phyloP scores from a whole-genome alignment of 2,888 invertebrate species.

The Pollenia angustigena region DNA sequence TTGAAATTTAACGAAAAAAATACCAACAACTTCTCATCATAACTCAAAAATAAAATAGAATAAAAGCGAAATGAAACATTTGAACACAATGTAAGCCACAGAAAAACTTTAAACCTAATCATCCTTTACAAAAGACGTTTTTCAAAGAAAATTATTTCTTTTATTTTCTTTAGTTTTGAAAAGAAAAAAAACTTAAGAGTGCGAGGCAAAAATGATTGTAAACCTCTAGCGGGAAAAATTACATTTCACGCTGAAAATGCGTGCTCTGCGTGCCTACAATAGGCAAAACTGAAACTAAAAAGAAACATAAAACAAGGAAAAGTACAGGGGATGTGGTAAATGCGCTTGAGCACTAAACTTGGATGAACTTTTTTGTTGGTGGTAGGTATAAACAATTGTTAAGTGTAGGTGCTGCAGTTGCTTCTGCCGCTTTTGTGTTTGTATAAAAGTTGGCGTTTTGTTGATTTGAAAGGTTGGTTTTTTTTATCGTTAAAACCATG shows the following conservation, averaged over 20 bases:
- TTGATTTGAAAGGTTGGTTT: slow-evolving; percentile 48
- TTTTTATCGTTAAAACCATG: slow-evolving; percentile 64
- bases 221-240: slow-evolving; percentile 82
- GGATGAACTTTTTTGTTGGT: slow-evolving; percentile 28
- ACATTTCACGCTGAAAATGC: slow-evolving; percentile 83
- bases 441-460: slow-evolving; percentile 28
- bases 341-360: slow-evolving; percentile 50
- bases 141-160: slow-evolving; percentile 58
- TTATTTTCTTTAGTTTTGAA: background rate
- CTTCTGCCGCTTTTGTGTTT: slow-evolving; percentile 14
- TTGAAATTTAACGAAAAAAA: slow-evolving; percentile 28
- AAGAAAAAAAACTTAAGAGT: background rate
- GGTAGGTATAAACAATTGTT: slow-evolving; percentile 13
- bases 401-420: slow-evolving; percentile 68
- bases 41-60: slow-evolving; percentile 27
- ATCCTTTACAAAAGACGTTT: slow-evolving; percentile 42
- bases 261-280: slow-evolving; percentile 81
- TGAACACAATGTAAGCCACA: background rate
- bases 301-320: slow-evolving; percentile 1
- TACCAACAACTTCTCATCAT: slow-evolving; percentile 42
- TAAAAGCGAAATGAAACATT: background rate
- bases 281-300: background rate
- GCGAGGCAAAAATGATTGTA: slow-evolving; percentile 33
- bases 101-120: slow-evolving; percentile 47
- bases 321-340: background rate